phyloP scores from a whole-genome alignment of 1,140 invertebrate genomes.

The Atta colombica region DNA sequence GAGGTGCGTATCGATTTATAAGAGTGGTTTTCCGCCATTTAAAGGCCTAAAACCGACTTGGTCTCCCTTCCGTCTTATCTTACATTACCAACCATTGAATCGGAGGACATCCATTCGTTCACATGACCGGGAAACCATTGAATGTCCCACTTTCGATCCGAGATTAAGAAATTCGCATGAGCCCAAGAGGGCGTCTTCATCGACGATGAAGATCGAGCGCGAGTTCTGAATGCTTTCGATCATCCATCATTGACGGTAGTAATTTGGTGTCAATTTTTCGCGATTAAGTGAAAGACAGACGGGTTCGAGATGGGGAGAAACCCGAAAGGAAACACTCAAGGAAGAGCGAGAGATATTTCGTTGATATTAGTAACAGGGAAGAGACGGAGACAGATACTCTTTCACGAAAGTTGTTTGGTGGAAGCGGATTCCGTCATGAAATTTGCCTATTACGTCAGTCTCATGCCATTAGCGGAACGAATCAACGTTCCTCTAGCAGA shows the following conservation, averaged over 20 bases:
- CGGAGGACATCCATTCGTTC: slow-evolving; percentile 54
- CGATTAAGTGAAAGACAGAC: slow-evolving; percentile 62
- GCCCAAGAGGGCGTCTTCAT: too few species aligned
- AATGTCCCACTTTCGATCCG: slow-evolving; percentile 50
- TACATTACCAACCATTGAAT: slow-evolving; percentile 57
- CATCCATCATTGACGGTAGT: slow-evolving; percentile 60
- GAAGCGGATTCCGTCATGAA: slow-evolving; percentile 10
- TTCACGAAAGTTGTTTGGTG: slow-evolving; percentile 21
- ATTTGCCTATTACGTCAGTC: slow-evolving; percentile 34
- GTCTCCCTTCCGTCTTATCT: slow-evolving; percentile 43
- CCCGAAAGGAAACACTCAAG: not conserved
- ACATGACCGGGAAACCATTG: slow-evolving; percentile 13
- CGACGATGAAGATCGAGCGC: slow-evolving; percentile 31
- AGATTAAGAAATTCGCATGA: slow-evolving; percentile 55
- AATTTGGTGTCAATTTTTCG: slow-evolving; percentile 65
- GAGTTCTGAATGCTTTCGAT: slow-evolving; percentile 56
- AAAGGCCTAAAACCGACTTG: slow-evolving; percentile 30
- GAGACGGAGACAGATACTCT: not conserved
- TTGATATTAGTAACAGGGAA: slow-evolving; percentile 16
- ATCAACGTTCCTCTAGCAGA: not conserved
- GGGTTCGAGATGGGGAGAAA: slow-evolving; percentile 3
- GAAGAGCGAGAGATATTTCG: not conserved
- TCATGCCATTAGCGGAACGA: slow-evolving; percentile 36
- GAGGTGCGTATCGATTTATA: slow-evolving; percentile 66
- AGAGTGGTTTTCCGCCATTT: slow-evolving; percentile 23